A percentile compares a stretch with the other conserved stretches of the same genome.
These are phyloP conservation scores for Chymomyza fuscimana DNA, from an alignment of 2,888 invertebrate species.

Conservation along the genomic window DNA sequence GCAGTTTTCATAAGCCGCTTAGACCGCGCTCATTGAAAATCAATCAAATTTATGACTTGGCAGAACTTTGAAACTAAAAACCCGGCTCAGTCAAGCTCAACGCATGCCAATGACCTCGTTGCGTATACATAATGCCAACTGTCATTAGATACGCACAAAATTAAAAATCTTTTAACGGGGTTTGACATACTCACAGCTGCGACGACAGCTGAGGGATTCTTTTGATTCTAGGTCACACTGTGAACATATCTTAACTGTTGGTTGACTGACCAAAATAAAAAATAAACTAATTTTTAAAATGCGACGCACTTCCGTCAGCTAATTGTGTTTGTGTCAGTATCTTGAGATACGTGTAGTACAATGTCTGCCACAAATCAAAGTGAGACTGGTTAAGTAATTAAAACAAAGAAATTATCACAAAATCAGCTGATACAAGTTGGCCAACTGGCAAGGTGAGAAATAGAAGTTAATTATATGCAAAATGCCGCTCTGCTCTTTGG, in stretches of 20 bases:
- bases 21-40: conserved; percentile 65
- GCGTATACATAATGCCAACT: conserved; percentile 34
- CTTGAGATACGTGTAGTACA: background rate
- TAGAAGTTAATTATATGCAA: conserved; percentile 71
- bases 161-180: conserved; percentile 4
- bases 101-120: conserved; percentile 68
- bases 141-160: conserved; percentile 35
- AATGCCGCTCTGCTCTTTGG: conserved; percentile 21
- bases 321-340: background rate
- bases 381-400: conserved; percentile 14
- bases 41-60: conserved; percentile 72
- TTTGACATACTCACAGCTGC: background rate
- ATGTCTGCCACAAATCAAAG: background rate
- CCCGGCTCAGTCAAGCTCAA: conserved; percentile 15
- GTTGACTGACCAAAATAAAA: conserved; percentile 9
- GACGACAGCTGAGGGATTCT: conserved; percentile 1
- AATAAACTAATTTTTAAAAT: background rate
- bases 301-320: background rate
- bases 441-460: conserved; percentile 58
- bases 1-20: conserved; percentile 61
- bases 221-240: conserved; percentile 59
- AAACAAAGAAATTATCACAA: background rate
- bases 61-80: conserved; percentile 49
- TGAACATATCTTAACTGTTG: conserved; percentile 49
- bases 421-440: background rate